Evolutionary conservation across 2,113 vertebrate species (phyloP), one percentile per base, ranked within the genome.

Genomic region (Centropus bengalensis): DNA sequence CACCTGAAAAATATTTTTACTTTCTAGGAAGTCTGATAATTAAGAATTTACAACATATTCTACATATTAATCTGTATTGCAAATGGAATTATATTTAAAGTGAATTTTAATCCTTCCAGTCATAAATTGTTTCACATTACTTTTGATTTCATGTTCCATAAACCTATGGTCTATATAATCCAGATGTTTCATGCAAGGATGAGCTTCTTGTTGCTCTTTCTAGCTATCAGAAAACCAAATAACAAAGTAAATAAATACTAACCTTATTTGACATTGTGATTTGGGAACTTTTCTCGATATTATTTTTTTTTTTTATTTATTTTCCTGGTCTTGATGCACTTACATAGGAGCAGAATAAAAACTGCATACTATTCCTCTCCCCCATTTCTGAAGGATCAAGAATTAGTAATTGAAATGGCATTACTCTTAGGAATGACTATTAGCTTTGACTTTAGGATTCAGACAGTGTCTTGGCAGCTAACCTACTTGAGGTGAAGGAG

Each of bases 331-430:
- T 78, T 66, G 18, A 36, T 2, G 9, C 0, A 8, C 12, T 62
- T 87, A 82, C 18, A 45, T 6, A 20, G 18, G 21, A 40, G 14
- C 12, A 47, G 21, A 54, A 42, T 10, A 91, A 91, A 77, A 82
- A 30, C 7, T 56, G 6, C 9, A 67, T 4, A 10, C 1, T 64
- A 5, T 0, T 0, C 0, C 2, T 44, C 9, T 40, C 14, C 8
- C 3, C 4, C 4, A 30, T 47, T 76, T 68, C 68, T 7, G 2
- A 76, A 14, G 5, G 5, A 79, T 21, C 18, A 44, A 28, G 11
- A 38, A 70, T 70, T 78, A 49, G 14, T 18, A 32, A 23, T 3
- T 47, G 8, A 3, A 23, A 42, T 30, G 4, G 0, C 30, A 75
- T 51, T 89, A 8, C 28, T 69, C 40, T 47, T n/a, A 30, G 2